Evolutionary conservation across 2,113 vertebrate species (phyloP).

Genomic region (Ammospiza caudacuta): DNA sequence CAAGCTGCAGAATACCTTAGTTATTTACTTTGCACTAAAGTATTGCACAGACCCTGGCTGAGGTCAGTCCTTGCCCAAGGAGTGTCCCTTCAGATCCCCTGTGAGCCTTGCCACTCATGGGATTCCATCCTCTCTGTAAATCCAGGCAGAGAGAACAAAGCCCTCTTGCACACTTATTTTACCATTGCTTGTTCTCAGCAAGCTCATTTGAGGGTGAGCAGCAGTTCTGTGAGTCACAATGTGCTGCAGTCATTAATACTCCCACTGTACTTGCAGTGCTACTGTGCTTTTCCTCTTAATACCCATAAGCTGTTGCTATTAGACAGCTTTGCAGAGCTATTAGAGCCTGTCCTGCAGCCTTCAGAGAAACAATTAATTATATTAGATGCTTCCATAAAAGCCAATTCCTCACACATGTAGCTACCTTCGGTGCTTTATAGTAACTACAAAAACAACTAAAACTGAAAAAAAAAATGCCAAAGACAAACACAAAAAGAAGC

Average conservation of each 20-base stretch:
- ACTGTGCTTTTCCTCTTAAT: background rate
- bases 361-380: background rate
- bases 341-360: accelerated
- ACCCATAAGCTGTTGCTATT: background rate
- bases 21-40: accelerated
- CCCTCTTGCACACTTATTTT: background rate
- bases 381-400: background rate
- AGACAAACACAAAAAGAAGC: background rate
- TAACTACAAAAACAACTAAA: accelerated
- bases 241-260: background rate
- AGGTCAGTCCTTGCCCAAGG: background rate
- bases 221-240: background rate
- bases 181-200: background rate
- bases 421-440: background rate
- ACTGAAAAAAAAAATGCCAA: accelerated
- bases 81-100: background rate
- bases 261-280: background rate
- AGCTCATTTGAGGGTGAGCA: background rate
- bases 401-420: accelerated
- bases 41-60: background rate
- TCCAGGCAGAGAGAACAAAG: background rate
- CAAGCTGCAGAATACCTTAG: background rate
- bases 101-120: accelerated
- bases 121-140: accelerated
- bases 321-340: background rate